Base-by-base conservation (phyloP, 2,113 vertebrate genomes). In the Hystrix cristata region DNA sequence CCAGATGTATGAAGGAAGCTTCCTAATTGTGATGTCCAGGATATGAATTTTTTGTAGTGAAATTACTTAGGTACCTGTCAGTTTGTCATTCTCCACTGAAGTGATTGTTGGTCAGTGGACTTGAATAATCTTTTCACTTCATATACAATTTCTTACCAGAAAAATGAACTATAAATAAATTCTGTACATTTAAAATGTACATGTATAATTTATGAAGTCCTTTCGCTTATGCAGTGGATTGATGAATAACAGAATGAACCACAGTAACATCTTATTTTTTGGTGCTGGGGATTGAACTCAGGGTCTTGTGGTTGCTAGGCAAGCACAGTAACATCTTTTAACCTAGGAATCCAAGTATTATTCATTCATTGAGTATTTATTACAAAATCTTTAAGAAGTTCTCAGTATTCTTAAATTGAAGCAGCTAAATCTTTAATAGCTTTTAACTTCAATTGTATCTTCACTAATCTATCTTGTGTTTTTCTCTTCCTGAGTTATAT, bases 401-500 rank as follows among this genome's bases (percentile, higher is more conserved):
- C 34, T 88, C 18, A 38, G 5, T 76, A n/a, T 53, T 91, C 34
- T 95, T 82, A 80, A 69, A 74, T 51, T 91, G 62, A 91, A 96
- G 65, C 29, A 85, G 29, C 43, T 69, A 27, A 90, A 48, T 95
- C 21, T 94, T 92, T 34, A 76, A 16, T 67, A 87, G 55, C 43
- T 67, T 60, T 23, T 79, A 34, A 90, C 62, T 72, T 91, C 67
- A 48, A 34, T 57, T 93, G 18, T 90, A 34, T 95, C 53, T 76
- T 92, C 19, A 76, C 4, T 81, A 11, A 57, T 21, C 2, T 19
- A 93, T 2, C 76, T 93, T 6, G 1, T 72, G 43, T 18, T 88
- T 27, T 38, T 81, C 11, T 48, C n/a, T 43, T 51, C 23, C 53
- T 51, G 67, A 0, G 14, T 90, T 57, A 81, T 55, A 46, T 21